Base-by-base conservation (phyloP, 2,888 invertebrate genomes). In the Heliconius aoede region DNA sequence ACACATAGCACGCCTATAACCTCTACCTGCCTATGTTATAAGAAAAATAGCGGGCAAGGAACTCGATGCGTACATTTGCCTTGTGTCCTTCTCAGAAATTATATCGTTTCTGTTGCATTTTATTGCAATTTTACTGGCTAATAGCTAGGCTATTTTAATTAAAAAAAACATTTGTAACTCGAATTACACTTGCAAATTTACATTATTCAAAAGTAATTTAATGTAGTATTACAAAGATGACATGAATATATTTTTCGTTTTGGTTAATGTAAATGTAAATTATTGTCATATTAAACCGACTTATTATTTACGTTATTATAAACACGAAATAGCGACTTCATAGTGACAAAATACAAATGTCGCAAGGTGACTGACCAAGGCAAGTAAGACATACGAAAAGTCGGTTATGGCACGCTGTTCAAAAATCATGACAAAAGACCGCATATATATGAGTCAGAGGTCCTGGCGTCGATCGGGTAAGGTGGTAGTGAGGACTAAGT, bases 31-130 rank as follows among this genome's bases (percentile, higher is more conserved):
- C 55, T 3, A 55, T 55, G 55, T 55, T n/a, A 89, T n/a, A 55
- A 62, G 36, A 73, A 88, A 87, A 87, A 84, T 82, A 81, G 80
- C 80, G 58, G 72, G 85, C 86, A 88, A 90, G 87, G 88, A 88
- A 89, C 87, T 86, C 86, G 83, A 83, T 73, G 87, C 87, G 88
- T 89, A 87, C 89, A 84, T 89, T 88, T 85, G 88, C 87, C 87
- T 87, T 87, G 82, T 85, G 84, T 84, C 79, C 82, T 85, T 86
- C 87, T 86, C 81, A 85, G 85, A 86, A 86, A 82, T 81, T 83
- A 83, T 69, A 69, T 55, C 30, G 83, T 81, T 80, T 83, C 84
- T 80, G 81, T 81, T 83, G n/a, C 36, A n/a, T 32, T 64, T 64
- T n/a, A 32, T 64, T 64, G 32, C 9, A 21, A 32, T 64, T 64